phyloP scores from a whole-genome alignment of 2,888 invertebrate genomes.

The Rotaria macrura region DNA sequence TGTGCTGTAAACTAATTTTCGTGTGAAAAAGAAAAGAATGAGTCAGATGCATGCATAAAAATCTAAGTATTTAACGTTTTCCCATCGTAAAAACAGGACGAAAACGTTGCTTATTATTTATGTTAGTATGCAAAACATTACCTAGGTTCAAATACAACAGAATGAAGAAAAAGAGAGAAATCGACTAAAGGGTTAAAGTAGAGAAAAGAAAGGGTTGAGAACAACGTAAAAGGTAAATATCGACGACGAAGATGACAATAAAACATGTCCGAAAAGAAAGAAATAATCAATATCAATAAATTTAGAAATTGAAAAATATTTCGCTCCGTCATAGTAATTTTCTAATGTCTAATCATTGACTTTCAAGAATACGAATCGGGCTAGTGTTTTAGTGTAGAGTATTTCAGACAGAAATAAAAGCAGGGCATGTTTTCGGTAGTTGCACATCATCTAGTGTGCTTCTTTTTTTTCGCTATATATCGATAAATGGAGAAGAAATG shows the following conservation, averaged over 20 bases:
- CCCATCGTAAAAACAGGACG: background rate
- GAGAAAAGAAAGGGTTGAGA: background rate
- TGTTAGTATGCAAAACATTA: background rate
- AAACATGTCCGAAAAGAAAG: background rate
- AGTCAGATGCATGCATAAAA: background rate
- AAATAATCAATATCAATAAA: background rate
- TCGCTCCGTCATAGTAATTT: too few relatives aligned
- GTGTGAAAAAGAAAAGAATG: background rate
- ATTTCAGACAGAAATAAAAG: too few relatives aligned
- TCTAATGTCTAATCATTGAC: too few relatives aligned
- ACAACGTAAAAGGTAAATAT: background rate
- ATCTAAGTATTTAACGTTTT: background rate
- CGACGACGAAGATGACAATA: background rate
- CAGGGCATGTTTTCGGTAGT: too few relatives aligned
- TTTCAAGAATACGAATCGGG: too few relatives aligned
- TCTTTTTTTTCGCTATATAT: too few relatives aligned
- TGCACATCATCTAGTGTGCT: too few relatives aligned
- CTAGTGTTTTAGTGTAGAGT: too few relatives aligned
- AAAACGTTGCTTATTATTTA: background rate
- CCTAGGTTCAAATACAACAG: background rate
- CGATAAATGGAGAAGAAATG: too few relatives aligned
- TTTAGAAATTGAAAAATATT: too few relatives aligned
- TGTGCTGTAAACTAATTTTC: background rate
- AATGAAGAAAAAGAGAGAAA: background rate
- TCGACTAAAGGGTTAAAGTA: background rate